Evolutionary conservation across 2,113 vertebrate species (phyloP).

Genomic region (Gallinago jamesoni): DNA sequence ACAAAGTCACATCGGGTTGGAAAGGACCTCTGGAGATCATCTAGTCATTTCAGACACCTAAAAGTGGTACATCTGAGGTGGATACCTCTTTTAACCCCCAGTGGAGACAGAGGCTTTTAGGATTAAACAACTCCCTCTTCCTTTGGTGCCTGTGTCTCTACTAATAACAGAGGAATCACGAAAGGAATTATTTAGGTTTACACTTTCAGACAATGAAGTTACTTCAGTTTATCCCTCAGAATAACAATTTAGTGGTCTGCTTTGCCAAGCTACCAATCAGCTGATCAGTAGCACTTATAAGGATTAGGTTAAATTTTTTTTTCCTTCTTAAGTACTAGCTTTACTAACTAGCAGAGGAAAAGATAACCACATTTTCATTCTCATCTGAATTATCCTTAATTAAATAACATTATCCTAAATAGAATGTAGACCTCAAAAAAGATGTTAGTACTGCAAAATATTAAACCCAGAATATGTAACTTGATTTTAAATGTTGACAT

Average conservation of each 20-base stretch:
- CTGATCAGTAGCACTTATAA: not conserved
- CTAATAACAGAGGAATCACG: not conserved
- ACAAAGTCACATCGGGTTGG: too few relatives aligned
- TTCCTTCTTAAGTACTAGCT: not conserved
- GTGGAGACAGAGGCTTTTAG: not conserved
- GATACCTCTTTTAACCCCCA: not conserved
- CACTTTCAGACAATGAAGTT: not conserved
- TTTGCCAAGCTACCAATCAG: not conserved
- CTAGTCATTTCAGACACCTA: not conserved
- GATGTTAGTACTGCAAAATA: not conserved
- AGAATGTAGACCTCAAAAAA: not conserved
- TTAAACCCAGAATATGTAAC: not conserved
- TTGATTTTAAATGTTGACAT: not conserved
- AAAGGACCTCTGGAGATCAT: too few relatives aligned
- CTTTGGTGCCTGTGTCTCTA: not conserved
- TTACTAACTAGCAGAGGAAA: not conserved
- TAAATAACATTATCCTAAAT: not conserved
- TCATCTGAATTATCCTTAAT: not conserved
- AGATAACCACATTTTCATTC: not conserved
- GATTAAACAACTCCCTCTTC: not conserved
- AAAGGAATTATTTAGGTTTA: not conserved
- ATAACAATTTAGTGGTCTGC: not conserved
- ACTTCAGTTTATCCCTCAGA: not conserved
- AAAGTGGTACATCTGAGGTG: not conserved
- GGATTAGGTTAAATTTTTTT: not conserved